Base-by-base conservation (phyloP, 2,888 invertebrate species). In the Drosophila greeni region DNA sequence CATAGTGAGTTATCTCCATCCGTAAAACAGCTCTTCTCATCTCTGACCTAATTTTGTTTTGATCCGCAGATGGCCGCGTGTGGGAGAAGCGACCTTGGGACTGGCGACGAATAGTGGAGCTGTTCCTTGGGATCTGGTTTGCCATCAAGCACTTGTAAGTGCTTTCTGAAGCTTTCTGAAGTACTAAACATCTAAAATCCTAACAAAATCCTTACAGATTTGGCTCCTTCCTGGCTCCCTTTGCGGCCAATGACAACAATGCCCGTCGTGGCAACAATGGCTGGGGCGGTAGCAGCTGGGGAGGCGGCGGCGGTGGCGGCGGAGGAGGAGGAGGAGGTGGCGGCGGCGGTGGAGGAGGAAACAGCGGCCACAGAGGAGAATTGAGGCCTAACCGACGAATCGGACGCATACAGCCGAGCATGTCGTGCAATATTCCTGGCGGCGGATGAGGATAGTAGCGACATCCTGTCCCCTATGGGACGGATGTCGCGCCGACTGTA, bases 1-100 rank as follows among this genome's bases (percentile, higher is more conserved):
- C 81, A 68, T 16, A 66, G 81, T 81, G 34, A 77, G 80, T 61
- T 9, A 4, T 24, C 3, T 4, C 55, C 36, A 1, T 7, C 12
- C 16, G 12, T 6, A 29, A 9, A 16, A 2, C 1, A 24, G 31
- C 3, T 34, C 16, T n/a, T 39, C 1, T 39, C 1, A 45, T 16
- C 9, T 26, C 43, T 26, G 16, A 43, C 26, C 29, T 18, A 20
- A 11, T 7, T 26, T 4, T 14, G 9, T 18, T 8, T 20, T 42
- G 24, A 3, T 8, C 55, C 61, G 12, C 40, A 86, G 86, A 79
- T 84, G 86, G 86, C 69, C 82, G 82, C 16, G 77, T 86, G 7
- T 79, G 81, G 73, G 81, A 85, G 61, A 79, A 76, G 45, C 80
- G 86, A 52, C 86, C 86, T 67, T 86, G 86, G 86, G 79, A 85